Conservation (phyloP, 2,888 invertebrate species). For the Eupithecia insigniata region DNA sequence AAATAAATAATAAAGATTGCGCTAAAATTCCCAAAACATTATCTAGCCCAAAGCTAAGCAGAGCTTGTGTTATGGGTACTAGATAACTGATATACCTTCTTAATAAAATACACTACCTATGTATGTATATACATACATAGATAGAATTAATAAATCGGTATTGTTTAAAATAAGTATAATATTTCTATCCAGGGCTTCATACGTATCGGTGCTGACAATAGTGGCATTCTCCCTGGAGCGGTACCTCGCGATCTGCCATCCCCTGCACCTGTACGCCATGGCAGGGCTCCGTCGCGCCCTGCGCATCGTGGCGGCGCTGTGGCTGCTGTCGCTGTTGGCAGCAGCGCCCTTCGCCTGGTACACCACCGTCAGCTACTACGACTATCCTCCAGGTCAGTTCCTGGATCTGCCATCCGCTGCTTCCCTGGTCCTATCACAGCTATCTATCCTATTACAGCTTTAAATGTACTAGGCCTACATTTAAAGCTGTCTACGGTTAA, state of each 20-base stretch:
- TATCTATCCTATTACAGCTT: no score
- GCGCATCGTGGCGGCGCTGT: constrained; percentile 90
- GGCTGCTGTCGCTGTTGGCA: constrained; percentile 89
- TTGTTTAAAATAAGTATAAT: no score
- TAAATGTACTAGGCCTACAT: neutral
- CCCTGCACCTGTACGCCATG: constrained; percentile 92
- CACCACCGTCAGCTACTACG: constrained; percentile 89
- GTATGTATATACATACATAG: no score
- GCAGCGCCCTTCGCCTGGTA: constrained; percentile 91
- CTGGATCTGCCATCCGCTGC: neutral
- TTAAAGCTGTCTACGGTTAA: no score
- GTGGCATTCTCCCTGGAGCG: constrained; percentile 96
- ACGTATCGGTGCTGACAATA: constrained; percentile 95
- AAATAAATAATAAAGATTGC: no score
- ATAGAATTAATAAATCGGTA: no score
- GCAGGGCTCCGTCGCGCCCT: constrained; percentile 92
- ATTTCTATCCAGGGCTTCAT: constrained; percentile 88
- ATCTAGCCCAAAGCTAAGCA: no score
- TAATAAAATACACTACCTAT: no score
- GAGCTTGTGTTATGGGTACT: no score
- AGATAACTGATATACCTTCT: no score
- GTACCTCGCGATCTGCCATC: constrained; percentile 95
- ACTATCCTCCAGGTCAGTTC: constrained; percentile 83
- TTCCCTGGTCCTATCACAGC: neutral
- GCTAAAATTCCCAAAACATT: no score